Percentiles rank a stretch among this genome's conserved stretches.
Conservation (phyloP, 2,113 vertebrate species). For the Perca schrenkii region DNA sequence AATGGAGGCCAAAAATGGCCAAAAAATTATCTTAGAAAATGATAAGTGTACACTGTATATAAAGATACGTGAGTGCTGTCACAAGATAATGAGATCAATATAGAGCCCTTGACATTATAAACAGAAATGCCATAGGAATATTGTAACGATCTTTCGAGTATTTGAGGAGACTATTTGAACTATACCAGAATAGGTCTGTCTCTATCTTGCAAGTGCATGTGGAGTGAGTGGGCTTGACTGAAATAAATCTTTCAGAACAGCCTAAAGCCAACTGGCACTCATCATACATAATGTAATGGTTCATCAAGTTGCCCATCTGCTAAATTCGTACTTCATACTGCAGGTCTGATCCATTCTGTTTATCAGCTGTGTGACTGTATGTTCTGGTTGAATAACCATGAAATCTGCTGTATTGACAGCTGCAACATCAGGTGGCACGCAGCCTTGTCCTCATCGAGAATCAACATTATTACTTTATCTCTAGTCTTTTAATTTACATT, state of each 20-base stretch:
- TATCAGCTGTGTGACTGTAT: conserved; percentile 36
- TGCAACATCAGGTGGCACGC: conserved; percentile 18
- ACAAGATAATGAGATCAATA: neutral
- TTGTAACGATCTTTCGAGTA: conserved; percentile 20
- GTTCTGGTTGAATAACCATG: conserved; percentile 31
- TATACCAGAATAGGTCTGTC: conserved; percentile 42
- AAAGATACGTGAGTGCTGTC: neutral
- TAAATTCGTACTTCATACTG: conserved; percentile 47
- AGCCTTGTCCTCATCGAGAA: neutral
- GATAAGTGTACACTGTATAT: neutral
- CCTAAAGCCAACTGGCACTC: conserved; percentile 76
- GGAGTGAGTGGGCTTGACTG: conserved; percentile 69
- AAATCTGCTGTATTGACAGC: conserved; percentile 9
- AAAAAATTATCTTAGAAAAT: no score
- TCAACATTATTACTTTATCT: neutral
- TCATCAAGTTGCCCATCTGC: conserved; percentile 69
- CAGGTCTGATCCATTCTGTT: conserved; percentile 41
- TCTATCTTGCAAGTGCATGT: conserved; percentile 60
- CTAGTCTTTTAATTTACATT: neutral
- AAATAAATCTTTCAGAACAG: conserved; percentile 78
- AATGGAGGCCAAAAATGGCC: no score
- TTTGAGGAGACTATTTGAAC: conserved; percentile 54
- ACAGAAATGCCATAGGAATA: neutral
- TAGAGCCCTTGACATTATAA: neutral
- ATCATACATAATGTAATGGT: conserved; percentile 75